Percentiles rank a stretch among this genome's conserved stretches.
Conservation (phyloP, 2,888 invertebrate species). For the Drosophila mulleri region DNA sequence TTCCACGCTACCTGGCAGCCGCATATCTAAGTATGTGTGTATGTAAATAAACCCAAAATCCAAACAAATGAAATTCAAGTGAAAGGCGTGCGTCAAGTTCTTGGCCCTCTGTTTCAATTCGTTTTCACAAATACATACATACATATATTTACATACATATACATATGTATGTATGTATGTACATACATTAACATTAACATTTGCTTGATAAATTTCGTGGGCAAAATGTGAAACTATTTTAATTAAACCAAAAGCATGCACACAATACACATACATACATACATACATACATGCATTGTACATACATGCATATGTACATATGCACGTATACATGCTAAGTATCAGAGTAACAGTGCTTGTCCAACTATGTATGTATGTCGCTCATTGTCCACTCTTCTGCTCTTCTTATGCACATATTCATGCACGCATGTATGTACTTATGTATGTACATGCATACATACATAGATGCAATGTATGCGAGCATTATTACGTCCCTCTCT, state of each 20-base stretch:
- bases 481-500: neutral
- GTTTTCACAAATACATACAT: neutral
- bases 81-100: constrained; percentile 57
- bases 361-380: neutral
- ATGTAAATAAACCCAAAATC: constrained; percentile 54
- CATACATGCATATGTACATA: neutral
- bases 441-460: neutral
- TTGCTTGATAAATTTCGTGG: constrained; percentile 44
- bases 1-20: constrained; percentile 43
- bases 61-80: constrained; percentile 65
- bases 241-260: constrained; percentile 4
- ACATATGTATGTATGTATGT: no score
- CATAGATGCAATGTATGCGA: neutral
- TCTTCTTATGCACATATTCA: neutral
- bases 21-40: constrained; percentile 15
- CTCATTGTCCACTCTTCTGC: neutral
- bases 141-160: no score
- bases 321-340: neutral
- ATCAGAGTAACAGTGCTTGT: neutral
- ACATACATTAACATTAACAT: neutral
- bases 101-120: constrained; percentile 27
- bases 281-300: neutral
- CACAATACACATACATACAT: neutral
- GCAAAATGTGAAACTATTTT: constrained; percentile 42
- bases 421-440: neutral